Percentiles rank a stretch among this genome's conserved stretches.
Evolutionary conservation across 92 coral and sea anemone genomes (phyloP).

Genomic region (Zoanthus solanderi): DNA sequence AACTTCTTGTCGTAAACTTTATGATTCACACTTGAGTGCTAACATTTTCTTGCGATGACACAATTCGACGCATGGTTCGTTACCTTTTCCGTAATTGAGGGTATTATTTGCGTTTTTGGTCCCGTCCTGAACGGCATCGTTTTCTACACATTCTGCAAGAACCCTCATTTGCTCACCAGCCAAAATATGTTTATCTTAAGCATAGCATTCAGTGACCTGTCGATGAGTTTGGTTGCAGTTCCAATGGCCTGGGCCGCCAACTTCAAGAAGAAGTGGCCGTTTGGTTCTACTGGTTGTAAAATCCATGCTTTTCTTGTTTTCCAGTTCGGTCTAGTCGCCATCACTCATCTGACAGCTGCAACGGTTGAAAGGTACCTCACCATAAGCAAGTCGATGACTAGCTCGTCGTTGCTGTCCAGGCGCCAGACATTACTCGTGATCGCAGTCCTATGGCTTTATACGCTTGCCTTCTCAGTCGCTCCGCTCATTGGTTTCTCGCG

Average conservation of each 20-base stretch:
- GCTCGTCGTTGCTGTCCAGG: conserved; percentile 51
- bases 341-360: conserved; percentile 64
- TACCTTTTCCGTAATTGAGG: neutral
- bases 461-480: conserved; percentile 54
- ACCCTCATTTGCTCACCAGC: conserved; percentile 46
- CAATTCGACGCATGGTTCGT: neutral
- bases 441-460: conserved; percentile 59
- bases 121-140: conserved; percentile 11
- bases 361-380: conserved; percentile 74
- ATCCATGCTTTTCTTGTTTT: conserved; percentile 74
- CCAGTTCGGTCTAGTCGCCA: conserved; percentile 70
- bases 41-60: neutral
- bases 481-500: conserved; percentile 70
- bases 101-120: neutral
- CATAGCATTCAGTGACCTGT: conserved; percentile 60
- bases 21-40: neutral
- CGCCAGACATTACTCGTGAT: conserved; percentile 49
- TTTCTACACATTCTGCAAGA: neutral
- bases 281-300: conserved; percentile 60
- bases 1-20: neutral
- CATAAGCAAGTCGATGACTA: conserved; percentile 50
- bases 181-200: conserved; percentile 69
- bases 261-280: conserved; percentile 61
- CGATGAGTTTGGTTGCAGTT: conserved; percentile 64
- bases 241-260: conserved; percentile 68